A percentile compares a stretch with the other conserved stretches of the same genome.
Evolutionary conservation across 2,888 invertebrate genomes (phyloP).

Genomic region (Hirtodrosophila cameraria): DNA sequence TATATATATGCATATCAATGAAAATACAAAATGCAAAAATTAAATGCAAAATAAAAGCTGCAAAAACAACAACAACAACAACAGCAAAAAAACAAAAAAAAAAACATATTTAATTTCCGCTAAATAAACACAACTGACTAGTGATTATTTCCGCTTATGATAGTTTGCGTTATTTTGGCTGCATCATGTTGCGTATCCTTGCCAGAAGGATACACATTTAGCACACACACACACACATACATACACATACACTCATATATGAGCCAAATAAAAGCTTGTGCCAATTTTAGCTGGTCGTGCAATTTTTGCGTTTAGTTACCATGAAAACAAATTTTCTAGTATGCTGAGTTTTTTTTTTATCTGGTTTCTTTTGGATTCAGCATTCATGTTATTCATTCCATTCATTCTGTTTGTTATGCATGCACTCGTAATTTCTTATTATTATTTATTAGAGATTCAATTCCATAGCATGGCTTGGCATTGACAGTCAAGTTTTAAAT

Average conservation of each 20-base stretch:
- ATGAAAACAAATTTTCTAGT: slow-evolving; percentile 22
- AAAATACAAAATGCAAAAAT: slow-evolving; percentile 3
- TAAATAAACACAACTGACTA: slow-evolving; percentile 52
- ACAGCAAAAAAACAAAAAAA: background rate
- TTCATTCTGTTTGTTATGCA: slow-evolving; percentile 5
- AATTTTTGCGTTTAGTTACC: slow-evolving; percentile 5
- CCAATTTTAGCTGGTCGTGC: slow-evolving; percentile 26
- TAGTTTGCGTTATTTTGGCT: slow-evolving; percentile 31
- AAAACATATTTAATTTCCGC: slow-evolving; percentile 49
- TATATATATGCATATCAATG: background rate
- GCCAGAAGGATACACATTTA: slow-evolving; percentile 14
- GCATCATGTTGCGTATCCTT: slow-evolving; percentile 33
- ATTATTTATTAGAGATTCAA: slow-evolving; percentile 18
- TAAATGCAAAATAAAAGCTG: background rate
- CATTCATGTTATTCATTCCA: slow-evolving; percentile 3
- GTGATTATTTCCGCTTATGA: slow-evolving; percentile 59
- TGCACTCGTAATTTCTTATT: slow-evolving; percentile 25
- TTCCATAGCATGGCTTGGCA: background rate
- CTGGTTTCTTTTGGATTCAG: background rate
- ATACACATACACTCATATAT: background rate
- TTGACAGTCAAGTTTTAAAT: background rate
- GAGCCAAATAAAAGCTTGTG: slow-evolving; percentile 19
- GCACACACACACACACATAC: slow-evolving; percentile 3
- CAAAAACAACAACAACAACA: too few species aligned
- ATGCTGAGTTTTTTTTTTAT: background rate